A percentile compares a stretch with the other conserved stretches of the same genome.
These are phyloP conservation scores for Gopherus evgoodei DNA, from an alignment of 2,113 vertebrate genomes.

Conservation along the genomic window DNA sequence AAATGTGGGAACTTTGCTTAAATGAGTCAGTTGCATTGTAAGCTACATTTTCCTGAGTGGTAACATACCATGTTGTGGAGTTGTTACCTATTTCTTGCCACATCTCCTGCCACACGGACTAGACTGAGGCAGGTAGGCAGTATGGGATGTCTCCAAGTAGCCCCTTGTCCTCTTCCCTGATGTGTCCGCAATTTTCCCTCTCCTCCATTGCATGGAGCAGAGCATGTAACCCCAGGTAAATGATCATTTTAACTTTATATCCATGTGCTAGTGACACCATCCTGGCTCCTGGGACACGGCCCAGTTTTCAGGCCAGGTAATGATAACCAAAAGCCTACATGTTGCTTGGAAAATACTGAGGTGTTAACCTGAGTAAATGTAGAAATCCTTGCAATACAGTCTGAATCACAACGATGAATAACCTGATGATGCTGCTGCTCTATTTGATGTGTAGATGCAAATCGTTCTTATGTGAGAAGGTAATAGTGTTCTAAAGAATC, in stretches of 20 bases:
- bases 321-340: neutral
- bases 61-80: neutral
- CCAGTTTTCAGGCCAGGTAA: neutral
- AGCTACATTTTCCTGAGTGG: neutral
- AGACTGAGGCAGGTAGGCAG: neutral
- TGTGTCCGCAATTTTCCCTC: neutral
- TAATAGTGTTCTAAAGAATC: neutral
- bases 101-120: neutral
- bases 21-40: neutral
- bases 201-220: neutral
- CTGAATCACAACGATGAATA: neutral
- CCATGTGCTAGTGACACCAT: neutral
- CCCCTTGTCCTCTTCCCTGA: slow-evolving; percentile 1
- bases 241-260: slow-evolving; percentile 3
- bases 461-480: neutral
- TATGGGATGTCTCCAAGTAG: neutral
- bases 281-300: neutral
- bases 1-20: slow-evolving; percentile 14
- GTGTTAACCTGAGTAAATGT: slow-evolving; percentile 44
- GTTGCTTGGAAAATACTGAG: neutral
- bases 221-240: neutral
- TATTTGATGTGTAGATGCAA: neutral
- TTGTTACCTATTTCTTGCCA: slow-evolving; percentile 40
- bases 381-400: slow-evolving; percentile 37
- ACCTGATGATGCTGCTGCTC: slow-evolving; percentile 8